Evolutionary conservation across 2,888 invertebrate genomes (phyloP).

Genomic region (Epinotia demarniana): DNA sequence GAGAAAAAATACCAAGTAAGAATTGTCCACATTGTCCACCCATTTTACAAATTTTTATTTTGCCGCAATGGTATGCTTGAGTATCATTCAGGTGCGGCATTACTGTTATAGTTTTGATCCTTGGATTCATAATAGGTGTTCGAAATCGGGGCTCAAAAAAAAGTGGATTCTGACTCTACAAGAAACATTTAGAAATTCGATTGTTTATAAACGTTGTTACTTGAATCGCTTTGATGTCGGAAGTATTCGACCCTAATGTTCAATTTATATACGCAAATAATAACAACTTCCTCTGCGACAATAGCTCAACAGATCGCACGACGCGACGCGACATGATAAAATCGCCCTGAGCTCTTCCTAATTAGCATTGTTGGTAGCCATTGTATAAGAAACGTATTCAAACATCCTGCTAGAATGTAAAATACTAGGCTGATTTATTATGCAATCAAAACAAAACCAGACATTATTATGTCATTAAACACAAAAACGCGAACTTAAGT

Average conservation of each 20-base stretch:
- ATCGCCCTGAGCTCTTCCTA: background rate
- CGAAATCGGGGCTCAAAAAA: background rate
- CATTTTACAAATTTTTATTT: too few relatives aligned
- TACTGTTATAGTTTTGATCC: background rate
- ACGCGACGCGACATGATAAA: too few relatives aligned
- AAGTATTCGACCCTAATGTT: too few relatives aligned
- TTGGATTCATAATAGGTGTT: background rate
- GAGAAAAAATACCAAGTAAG: background rate
- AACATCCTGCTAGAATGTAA: background rate
- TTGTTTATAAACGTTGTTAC: too few relatives aligned
- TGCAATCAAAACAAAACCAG: conserved; percentile 24
- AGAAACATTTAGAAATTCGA: background rate
- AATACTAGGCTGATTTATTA: conserved; percentile 18
- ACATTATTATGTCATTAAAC: conserved; percentile 28
- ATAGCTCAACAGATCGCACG: too few relatives aligned
- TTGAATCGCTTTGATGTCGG: too few relatives aligned
- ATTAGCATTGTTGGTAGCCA: background rate
- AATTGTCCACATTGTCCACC: too few relatives aligned
- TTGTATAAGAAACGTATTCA: too few relatives aligned
- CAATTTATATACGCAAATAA: too few relatives aligned
- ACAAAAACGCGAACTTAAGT: conserved; percentile 17
- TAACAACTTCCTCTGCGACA: too few relatives aligned
- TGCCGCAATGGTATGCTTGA: too few relatives aligned
- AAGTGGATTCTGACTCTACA: background rate
- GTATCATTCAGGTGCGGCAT: background rate